phyloP scores from a whole-genome alignment of 2,797 vertebrate species.

The Galago senegalensis region DNA sequence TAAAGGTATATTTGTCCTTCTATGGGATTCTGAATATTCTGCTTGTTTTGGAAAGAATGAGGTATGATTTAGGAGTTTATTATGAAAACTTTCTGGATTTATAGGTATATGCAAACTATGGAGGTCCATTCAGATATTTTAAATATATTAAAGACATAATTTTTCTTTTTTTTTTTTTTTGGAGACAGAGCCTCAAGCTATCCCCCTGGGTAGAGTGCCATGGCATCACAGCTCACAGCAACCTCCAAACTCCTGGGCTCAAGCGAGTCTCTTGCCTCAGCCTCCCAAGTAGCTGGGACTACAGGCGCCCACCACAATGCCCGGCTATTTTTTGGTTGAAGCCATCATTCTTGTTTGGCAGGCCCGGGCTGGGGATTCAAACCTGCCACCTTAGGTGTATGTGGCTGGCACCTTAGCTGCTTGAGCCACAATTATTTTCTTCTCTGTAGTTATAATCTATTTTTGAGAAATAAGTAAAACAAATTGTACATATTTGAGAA shows the following conservation, averaged over 20 bases:
- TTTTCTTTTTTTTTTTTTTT: neutral
- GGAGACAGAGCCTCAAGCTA: too few species aligned
- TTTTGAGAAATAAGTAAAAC: conserved; percentile 41
- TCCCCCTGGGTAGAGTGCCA: too few species aligned
- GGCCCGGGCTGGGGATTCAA: too few species aligned
- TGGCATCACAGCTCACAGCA: too few species aligned
- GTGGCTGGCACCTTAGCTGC: too few species aligned
- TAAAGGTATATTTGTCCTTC: neutral
- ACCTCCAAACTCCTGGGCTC: too few species aligned
- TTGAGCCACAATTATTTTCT: neutral
- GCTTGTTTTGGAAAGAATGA: conserved; percentile 41
- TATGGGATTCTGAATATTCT: conserved; percentile 49
- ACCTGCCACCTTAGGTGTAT: too few species aligned
- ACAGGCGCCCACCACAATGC: too few species aligned
- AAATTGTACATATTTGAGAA: neutral
- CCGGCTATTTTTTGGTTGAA: too few species aligned
- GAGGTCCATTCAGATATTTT: conserved; percentile 39
- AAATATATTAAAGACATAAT: conserved; percentile 24
- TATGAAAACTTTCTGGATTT: conserved; percentile 39
- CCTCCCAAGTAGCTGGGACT: too few species aligned
- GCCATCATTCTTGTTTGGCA: too few species aligned
- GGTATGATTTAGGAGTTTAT: conserved; percentile 39
- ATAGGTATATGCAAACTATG: neutral
- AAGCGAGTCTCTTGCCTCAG: too few species aligned
- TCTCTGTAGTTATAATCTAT: conserved; percentile 1